A percentile compares a stretch with the other conserved stretches of the same genome.
Conservation (phyloP, 2,113 vertebrate genomes). For the Callionymus lyra region DNA sequence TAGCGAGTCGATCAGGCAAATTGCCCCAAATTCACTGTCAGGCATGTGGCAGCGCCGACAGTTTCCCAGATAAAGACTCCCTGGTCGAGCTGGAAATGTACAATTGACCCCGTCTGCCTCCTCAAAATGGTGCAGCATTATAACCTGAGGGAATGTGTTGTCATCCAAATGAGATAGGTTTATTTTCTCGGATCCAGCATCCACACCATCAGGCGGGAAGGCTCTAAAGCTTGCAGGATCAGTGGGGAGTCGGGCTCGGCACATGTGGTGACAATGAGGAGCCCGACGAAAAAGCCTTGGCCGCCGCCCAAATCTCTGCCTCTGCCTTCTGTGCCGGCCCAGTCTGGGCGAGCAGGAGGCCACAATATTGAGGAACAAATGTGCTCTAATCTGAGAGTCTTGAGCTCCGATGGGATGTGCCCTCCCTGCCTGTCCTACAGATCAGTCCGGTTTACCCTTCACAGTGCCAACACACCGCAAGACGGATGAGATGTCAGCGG, state of each 20-base stretch:
- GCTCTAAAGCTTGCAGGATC: slow-evolving; percentile 79
- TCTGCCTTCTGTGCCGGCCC: slow-evolving; percentile 84
- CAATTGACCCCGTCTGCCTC: slow-evolving; percentile 70
- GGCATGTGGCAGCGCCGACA: slow-evolving; percentile 48
- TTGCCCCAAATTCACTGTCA: slow-evolving; percentile 48
- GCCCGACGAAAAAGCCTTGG: slow-evolving; percentile 71
- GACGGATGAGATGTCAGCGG: slow-evolving; percentile 51
- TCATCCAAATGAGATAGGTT: slow-evolving; percentile 95
- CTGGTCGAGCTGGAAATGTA: slow-evolving; percentile 65
- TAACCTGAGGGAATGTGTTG: slow-evolving; percentile 84
- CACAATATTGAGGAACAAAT: slow-evolving; percentile 79
- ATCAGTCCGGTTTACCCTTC: slow-evolving; percentile 56
- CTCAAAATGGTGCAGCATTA: slow-evolving; percentile 75
- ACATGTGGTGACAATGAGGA: slow-evolving; percentile 70
- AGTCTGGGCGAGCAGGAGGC: slow-evolving; percentile 75
- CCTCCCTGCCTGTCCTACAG: slow-evolving; percentile 50
- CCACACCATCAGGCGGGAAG: slow-evolving; percentile 88
- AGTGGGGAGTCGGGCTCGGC: slow-evolving; percentile 73
- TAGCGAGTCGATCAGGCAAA: slow-evolving; percentile 40
- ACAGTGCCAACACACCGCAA: slow-evolving; percentile 49
- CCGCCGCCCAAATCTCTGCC: slow-evolving; percentile 82
- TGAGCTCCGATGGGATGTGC: slow-evolving; percentile 64
- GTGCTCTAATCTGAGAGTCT: slow-evolving; percentile 75
- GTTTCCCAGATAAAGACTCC: slow-evolving; percentile 57
- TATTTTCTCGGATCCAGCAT: slow-evolving; percentile 85